phyloP scores from a whole-genome alignment of 2,888 invertebrate species.

The Mamestra brassicae region DNA sequence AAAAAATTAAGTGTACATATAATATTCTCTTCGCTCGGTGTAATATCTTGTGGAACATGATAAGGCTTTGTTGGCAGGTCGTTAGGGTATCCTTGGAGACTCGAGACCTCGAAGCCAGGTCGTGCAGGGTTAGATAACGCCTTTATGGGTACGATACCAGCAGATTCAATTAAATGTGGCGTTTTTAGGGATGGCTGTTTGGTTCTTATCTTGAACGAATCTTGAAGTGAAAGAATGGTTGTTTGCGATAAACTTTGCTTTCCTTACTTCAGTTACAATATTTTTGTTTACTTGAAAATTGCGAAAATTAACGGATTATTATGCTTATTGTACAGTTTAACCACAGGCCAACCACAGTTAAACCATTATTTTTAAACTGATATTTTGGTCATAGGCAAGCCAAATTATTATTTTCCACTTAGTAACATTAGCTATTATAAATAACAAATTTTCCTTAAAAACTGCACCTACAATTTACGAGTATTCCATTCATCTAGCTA shows the following conservation, averaged over 20 bases:
- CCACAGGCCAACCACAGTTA: neutral
- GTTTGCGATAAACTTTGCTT: constrained; percentile 12
- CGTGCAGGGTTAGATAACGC: constrained; percentile 49
- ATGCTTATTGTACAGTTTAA: neutral
- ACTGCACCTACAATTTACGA: neutral
- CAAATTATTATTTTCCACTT: neutral
- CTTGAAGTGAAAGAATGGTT: constrained; percentile 34
- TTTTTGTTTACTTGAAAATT: neutral
- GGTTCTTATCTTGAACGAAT: constrained; percentile 38
- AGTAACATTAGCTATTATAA: neutral
- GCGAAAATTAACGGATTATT: neutral
- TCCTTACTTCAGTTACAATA: neutral
- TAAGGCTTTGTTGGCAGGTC: constrained; percentile 61
- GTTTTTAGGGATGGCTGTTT: constrained; percentile 27
- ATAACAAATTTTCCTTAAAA: neutral
- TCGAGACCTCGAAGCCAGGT: constrained; percentile 29
- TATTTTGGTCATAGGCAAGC: neutral
- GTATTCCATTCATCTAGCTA: neutral
- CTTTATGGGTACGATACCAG: constrained; percentile 50
- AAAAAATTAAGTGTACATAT: constrained; percentile 53
- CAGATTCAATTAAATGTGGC: constrained; percentile 58
- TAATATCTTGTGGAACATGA: constrained; percentile 50
- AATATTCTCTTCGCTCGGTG: constrained; percentile 43
- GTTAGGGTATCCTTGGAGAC: constrained; percentile 60
- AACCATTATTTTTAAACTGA: neutral